phyloP scores from a whole-genome alignment of 1,140 invertebrate genomes.

The Drosophila sucinea region DNA sequence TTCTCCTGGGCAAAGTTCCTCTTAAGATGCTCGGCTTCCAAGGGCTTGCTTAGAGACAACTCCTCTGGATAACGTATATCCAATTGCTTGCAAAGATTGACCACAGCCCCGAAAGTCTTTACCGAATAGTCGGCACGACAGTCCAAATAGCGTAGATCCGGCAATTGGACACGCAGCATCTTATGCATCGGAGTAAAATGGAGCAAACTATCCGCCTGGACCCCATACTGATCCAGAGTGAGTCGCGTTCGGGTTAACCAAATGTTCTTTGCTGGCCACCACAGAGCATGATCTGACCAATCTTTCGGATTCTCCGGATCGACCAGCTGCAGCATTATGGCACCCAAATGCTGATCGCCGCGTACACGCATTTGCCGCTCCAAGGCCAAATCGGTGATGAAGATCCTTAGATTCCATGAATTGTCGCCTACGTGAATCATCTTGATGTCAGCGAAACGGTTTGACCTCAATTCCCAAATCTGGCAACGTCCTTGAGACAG shows the following conservation, averaged over 20 bases:
- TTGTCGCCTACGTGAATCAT: conserved; percentile 92
- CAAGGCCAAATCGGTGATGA: conserved; percentile 97
- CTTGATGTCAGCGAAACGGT: conserved; percentile 2
- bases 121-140: conserved; percentile 98
- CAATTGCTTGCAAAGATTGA: conserved; percentile 97
- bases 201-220: conserved; percentile 96
- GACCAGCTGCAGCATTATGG: conserved; percentile 98
- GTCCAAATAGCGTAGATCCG: conserved; percentile 96
- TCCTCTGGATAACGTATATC: conserved; percentile 99
- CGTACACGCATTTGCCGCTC: conserved; percentile 96
- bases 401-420: conserved; percentile 97
- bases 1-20: conserved; percentile 92
- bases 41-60: conserved; percentile 95
- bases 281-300: conserved; percentile 99
- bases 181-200: conserved; percentile 99
- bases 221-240: conserved; percentile 98
- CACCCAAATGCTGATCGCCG: conserved; percentile 99
- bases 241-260: conserved; percentile 97
- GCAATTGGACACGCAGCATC: conserved; percentile 93
- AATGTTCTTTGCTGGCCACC: conserved; percentile 98
- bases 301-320: conserved; percentile 98
- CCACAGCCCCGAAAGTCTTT: conserved; percentile 97
- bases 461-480: conserved; percentile 18
- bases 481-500: conserved; percentile 17
- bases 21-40: conserved; percentile 93